Conservation (phyloP, 2,113 vertebrate species). For the Crotalus horridus region DNA sequence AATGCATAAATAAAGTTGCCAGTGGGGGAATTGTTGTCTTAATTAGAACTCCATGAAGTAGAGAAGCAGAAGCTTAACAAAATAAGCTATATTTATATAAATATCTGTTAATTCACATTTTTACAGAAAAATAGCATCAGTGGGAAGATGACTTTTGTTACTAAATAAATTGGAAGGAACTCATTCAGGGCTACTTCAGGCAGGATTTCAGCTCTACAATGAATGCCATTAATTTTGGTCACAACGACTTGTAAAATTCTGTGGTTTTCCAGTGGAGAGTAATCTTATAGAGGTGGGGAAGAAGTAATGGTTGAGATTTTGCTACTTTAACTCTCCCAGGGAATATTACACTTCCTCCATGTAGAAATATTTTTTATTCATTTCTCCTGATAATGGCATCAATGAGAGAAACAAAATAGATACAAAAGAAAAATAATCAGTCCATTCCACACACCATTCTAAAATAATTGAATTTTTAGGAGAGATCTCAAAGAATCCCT, state of each 20-base stretch:
- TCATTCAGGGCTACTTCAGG: not conserved
- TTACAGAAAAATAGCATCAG: not conserved
- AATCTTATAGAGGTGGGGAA: not conserved
- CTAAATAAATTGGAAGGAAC: not conserved
- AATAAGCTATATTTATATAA: not conserved
- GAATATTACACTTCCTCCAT: not conserved
- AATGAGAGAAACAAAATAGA: not conserved
- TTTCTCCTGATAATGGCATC: not conserved
- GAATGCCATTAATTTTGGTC: not conserved
- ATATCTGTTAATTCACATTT: conserved; percentile 17
- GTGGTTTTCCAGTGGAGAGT: not conserved
- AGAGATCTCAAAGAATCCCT: not conserved
- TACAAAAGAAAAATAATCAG: not conserved
- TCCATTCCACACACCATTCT: not conserved
- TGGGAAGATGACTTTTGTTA: not conserved
- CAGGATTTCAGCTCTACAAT: not conserved
- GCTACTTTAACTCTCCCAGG: not conserved
- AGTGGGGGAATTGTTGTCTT: not conserved
- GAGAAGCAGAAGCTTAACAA: not conserved
- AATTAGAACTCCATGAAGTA: not conserved
- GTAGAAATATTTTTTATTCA: not conserved
- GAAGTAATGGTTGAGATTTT: not conserved
- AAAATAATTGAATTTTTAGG: not conserved
- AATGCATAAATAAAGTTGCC: not conserved
- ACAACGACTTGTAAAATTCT: conserved; percentile 11